These are phyloP conservation scores for Lathamus discolor DNA, from an alignment of 2,113 vertebrate genomes.

Conservation along the genomic window DNA sequence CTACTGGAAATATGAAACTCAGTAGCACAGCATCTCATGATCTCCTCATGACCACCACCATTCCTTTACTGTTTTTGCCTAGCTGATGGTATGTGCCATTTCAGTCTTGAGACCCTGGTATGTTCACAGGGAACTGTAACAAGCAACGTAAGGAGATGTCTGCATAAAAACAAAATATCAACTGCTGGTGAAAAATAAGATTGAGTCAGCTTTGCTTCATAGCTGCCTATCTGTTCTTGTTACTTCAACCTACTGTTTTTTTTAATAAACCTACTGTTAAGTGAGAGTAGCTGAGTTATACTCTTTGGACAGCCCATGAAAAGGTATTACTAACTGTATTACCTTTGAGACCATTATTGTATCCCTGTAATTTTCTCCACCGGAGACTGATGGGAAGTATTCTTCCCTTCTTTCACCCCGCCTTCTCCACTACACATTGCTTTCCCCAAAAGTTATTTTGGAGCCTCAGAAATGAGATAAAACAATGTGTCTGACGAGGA, in stretches of 20 bases:
- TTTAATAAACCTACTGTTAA: neutral
- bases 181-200: neutral
- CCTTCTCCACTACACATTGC: neutral
- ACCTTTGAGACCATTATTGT: neutral
- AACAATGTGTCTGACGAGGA: accelerated
- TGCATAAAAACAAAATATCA: neutral
- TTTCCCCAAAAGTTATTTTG: neutral
- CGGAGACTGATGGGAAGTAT: neutral
- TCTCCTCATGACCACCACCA: neutral
- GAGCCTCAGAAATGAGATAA: neutral
- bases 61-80: neutral
- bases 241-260: neutral
- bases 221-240: neutral
- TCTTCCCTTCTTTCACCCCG: neutral
- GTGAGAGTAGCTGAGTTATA: neutral
- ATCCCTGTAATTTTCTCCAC: neutral
- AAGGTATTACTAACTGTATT: neutral
- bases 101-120: neutral
- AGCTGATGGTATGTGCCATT: neutral
- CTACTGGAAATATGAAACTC: neutral
- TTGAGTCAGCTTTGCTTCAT: neutral
- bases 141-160: neutral
- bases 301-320: neutral
- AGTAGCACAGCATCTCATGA: neutral
- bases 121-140: neutral